Conservation (phyloP, 2,797 vertebrate species). For the Clarias laeviceps region DNA sequence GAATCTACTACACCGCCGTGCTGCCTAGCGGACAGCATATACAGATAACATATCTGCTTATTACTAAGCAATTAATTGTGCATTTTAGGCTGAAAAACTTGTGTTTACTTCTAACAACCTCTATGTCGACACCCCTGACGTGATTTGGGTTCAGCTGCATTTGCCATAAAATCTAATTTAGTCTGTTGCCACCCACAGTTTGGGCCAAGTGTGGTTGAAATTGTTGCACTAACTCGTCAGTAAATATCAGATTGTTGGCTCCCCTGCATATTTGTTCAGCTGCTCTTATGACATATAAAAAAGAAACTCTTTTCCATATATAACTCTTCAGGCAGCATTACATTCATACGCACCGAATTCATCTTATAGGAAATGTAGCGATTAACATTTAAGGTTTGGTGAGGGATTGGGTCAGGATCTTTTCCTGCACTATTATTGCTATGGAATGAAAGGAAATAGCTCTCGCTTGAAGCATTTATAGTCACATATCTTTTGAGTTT, state of each 20-base stretch:
- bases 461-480: background rate
- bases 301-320: background rate
- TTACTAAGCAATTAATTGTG: background rate
- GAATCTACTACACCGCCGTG: no score
- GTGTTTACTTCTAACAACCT: background rate
- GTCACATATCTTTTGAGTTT: background rate
- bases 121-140: background rate
- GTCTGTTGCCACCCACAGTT: background rate
- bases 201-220: background rate
- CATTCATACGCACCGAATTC: background rate
- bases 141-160: background rate
- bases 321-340: background rate
- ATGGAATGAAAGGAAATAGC: background rate
- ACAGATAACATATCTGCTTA: background rate
- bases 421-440: background rate
- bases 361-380: background rate
- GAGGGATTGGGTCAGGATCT: background rate
- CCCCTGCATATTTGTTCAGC: background rate
- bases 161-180: background rate
- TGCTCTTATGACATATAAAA: background rate
- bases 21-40: no score
- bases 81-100: background rate
- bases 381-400: background rate
- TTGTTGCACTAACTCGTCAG: background rate
- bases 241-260: background rate